Base-by-base conservation (phyloP, 2,888 invertebrate genomes). In the Lithosia quadra region DNA sequence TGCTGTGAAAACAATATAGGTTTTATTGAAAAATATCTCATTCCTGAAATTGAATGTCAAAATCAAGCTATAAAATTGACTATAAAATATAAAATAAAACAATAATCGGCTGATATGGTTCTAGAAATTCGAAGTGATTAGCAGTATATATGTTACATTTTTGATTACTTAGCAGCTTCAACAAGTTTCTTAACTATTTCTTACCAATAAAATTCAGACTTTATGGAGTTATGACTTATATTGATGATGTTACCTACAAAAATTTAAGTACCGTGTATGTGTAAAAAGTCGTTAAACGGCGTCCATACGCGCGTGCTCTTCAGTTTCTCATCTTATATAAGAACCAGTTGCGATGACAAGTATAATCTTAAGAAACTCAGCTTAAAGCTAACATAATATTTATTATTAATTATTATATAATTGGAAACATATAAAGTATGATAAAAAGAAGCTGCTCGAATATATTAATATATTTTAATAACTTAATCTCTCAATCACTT, bases 241-340 rank as follows among this genome's bases (percentile, higher is more conserved):
- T 24, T 39, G 21, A 63, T 63, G 1, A 8, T 53, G 21, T 53
- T 33, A 22, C 34, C 10, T 15, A 36, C 49, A 62, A 57, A 3
- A 36, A 63, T 59, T 63, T 58, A 56, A 49, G 22, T 34, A 22
- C 36, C 28, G 22, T 58, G 39, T 58, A 39, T 62, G 7, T 67
- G 56, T 39, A 21, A 58, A 43, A 57, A 15, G 65, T 18, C 21
- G 61, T 66, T 58, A 65, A 59, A 59, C 62, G 13, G 43, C n/a
- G 11, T 67, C 18, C 53, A 63, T 63, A 39, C n/a, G 63, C 53
- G 49, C 15, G 58, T 63, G 60, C 61, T 59, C 65, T 67, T 74
- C 70, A 65, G 68, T 71, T 81, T 81, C 80, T 74, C 72, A 56
- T 36, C 34, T 81, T 81, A 75, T 60, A 73, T 78, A 82, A 81